A percentile compares a stretch with the other conserved stretches of the same genome.
These are phyloP conservation scores for Oreochromis tanganicae DNA, from an alignment of 2,113 vertebrate genomes.

Conservation along the genomic window DNA sequence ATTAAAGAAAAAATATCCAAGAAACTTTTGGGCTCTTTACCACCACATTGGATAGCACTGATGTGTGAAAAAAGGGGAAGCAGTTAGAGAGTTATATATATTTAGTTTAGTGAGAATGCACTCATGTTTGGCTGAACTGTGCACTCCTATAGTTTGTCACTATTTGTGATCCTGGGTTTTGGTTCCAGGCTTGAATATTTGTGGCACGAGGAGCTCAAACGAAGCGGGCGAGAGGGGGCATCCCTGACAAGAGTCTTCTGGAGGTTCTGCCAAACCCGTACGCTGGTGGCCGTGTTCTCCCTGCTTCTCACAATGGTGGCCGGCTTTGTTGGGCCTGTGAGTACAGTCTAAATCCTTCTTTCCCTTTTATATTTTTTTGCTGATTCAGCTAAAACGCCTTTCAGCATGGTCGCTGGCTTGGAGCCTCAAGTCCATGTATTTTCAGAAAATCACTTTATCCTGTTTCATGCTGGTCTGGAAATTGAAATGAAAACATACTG, in stretches of 20 bases:
- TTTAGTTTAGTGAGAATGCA: neutral
- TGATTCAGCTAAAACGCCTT: slow-evolving; percentile 14
- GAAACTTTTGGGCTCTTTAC: neutral
- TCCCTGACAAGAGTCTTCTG: slow-evolving; percentile 74
- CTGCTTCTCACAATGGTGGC: slow-evolving; percentile 75
- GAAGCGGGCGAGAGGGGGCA: slow-evolving; percentile 60
- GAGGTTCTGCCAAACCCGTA: slow-evolving; percentile 78
- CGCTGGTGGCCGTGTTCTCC: slow-evolving; percentile 71
- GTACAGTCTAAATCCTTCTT: slow-evolving; percentile 43
- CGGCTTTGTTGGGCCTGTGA: slow-evolving; percentile 75
- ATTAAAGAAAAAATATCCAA: neutral
- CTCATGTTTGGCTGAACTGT: neutral
- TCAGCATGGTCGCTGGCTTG: neutral
- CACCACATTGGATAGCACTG: neutral
- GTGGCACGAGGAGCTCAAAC: slow-evolving; percentile 76
- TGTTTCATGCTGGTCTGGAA: slow-evolving; percentile 38
- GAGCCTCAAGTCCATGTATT: slow-evolving; percentile 22
- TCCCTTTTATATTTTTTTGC: neutral
- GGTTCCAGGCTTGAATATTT: slow-evolving; percentile 71
- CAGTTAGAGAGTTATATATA: neutral
- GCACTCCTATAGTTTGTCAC: neutral
- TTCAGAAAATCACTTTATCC: slow-evolving; percentile 41
- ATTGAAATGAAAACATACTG: slow-evolving; percentile 43
- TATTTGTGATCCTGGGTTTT: neutral
- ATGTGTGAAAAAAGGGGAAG: neutral